phyloP scores from a whole-genome alignment of 2,113 vertebrate species.

The Odobenus rosmarus region DNA sequence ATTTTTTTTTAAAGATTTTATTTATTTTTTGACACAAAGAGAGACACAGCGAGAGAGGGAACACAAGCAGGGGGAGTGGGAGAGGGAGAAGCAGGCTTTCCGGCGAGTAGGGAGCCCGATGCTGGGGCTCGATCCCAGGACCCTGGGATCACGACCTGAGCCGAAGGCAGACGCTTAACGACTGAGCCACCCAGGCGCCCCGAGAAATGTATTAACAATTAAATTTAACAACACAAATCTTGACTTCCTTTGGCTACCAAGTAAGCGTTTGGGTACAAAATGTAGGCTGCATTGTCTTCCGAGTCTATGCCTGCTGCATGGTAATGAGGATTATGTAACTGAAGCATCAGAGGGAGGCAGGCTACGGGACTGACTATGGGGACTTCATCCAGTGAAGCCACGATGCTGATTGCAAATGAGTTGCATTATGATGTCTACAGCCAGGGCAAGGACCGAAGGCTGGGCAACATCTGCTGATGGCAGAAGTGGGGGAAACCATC shows the following conservation, averaged over 20 bases:
- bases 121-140: too few species aligned
- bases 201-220: constrained; percentile 12
- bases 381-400: constrained; percentile 54
- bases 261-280: constrained; percentile 36
- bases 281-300: background rate
- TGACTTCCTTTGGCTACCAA: constrained; percentile 47
- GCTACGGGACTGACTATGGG: background rate
- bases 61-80: too few species aligned
- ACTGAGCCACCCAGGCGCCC: too few species aligned
- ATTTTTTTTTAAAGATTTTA: too few species aligned
- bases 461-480: background rate
- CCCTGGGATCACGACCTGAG: too few species aligned
- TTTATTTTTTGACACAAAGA: too few species aligned
- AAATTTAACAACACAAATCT: constrained; percentile 24
- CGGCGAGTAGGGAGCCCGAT: too few species aligned
- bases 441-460: background rate
- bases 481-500: background rate
- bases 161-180: too few species aligned
- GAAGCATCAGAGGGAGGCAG: background rate
- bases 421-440: background rate
- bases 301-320: background rate
- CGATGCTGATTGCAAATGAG: background rate
- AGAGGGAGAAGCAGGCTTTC: too few species aligned
- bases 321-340: constrained; percentile 49
- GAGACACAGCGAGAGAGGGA: too few species aligned